phyloP scores from a whole-genome alignment of 2,797 vertebrate genomes.

The Cephalopachus bancanus region DNA sequence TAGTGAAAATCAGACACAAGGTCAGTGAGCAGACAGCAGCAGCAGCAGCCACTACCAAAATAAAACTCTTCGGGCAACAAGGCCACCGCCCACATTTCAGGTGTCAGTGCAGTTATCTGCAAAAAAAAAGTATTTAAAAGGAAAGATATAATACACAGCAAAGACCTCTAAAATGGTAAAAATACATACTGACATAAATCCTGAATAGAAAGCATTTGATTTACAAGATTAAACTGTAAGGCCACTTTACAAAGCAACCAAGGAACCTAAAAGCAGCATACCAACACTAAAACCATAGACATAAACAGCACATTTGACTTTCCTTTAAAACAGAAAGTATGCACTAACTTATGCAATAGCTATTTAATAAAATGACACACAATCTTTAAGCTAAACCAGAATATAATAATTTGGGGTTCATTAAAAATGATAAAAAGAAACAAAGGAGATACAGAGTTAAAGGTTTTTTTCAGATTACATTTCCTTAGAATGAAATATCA shows the following conservation, averaged over 20 bases:
- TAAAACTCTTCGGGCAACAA: constrained; percentile 48
- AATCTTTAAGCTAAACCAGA: constrained; percentile 25
- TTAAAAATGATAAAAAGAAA: constrained; percentile 17
- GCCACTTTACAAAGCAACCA: not conserved
- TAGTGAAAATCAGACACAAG: constrained; percentile 49
- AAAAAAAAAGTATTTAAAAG: constrained; percentile 64
- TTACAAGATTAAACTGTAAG: constrained; percentile 34
- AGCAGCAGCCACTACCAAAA: constrained; percentile 55
- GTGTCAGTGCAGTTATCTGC: constrained; percentile 36
- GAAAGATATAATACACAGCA: constrained; percentile 68
- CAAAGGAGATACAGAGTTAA: not conserved
- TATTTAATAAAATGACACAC: constrained; percentile 8
- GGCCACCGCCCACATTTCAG: constrained; percentile 30
- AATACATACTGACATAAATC: not conserved
- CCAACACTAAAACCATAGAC: not conserved
- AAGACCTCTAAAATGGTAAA: constrained; percentile 5
- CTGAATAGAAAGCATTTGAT: constrained; percentile 42
- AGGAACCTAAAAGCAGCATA: not conserved
- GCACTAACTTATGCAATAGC: not conserved
- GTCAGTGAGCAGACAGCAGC: not conserved
- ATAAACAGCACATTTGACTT: not conserved
- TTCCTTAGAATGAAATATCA: constrained; percentile 29
- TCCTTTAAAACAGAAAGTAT: constrained; percentile 25
- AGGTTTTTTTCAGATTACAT: not conserved
- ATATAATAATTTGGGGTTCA: not conserved